Conservation (phyloP, 2,113 vertebrate genomes). For the Pseudorasbora parva region DNA sequence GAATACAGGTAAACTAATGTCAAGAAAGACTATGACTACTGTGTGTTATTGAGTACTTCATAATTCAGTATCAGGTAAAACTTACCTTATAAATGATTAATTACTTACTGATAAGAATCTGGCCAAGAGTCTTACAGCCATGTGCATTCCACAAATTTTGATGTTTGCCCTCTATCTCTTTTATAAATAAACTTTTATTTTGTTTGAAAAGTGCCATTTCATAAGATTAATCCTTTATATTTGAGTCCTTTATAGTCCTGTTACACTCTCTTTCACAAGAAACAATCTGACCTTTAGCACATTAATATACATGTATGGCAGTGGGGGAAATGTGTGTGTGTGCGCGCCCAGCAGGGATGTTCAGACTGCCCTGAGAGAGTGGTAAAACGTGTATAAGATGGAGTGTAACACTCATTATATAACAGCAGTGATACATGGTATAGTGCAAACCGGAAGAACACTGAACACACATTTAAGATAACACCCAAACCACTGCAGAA, state of each 20-base stretch:
- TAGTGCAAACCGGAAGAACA: background rate
- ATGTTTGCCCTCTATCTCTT: background rate
- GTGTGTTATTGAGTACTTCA: background rate
- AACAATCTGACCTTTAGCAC: background rate
- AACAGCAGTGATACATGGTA: background rate
- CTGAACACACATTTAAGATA: background rate
- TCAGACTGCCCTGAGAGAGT: background rate
- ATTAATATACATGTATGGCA: background rate
- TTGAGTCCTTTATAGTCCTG: background rate
- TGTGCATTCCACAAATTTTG: slow-evolving; percentile 9
- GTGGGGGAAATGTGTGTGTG: slow-evolving; percentile 15
- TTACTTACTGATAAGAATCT: background rate
- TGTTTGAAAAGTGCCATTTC: background rate
- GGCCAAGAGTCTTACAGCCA: background rate
- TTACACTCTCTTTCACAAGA: background rate
- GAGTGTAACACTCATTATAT: background rate
- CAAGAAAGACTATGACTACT: background rate
- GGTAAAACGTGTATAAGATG: slow-evolving; percentile 12
- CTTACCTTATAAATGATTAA: background rate
- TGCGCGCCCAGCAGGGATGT: background rate
- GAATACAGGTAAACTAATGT: background rate
- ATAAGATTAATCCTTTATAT: background rate
- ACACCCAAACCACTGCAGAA: background rate
- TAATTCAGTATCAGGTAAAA: background rate
- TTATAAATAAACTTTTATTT: slow-evolving; percentile 17